Evolutionary conservation across 1,140 invertebrate species (phyloP), one percentile per base, ranked within the genome.

Genomic region (Drosophila hydei): DNA sequence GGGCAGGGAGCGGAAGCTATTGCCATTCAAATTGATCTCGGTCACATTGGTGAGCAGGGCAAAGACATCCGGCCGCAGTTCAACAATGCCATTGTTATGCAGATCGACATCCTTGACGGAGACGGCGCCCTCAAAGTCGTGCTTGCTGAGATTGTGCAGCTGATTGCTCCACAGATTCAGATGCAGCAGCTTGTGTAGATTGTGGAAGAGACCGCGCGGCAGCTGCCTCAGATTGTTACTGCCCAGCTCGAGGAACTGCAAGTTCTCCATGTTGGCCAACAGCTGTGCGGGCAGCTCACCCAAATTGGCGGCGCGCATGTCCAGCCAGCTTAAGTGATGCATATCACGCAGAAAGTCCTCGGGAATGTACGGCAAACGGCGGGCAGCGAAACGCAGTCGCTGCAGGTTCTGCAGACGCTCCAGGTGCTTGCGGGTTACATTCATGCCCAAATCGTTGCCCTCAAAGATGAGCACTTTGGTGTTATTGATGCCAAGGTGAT

Each of bases 121-220:
- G 18, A 92, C 78, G 5, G 94, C 92, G 16, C 93, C 93, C 27
- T 93, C 92, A 63, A 95, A 95, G 50, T 93, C 92, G 40, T 93
- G 92, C 48, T 93, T 91, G 0, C 93, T 92, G 5, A 95, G 91
- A 80, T 93, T 93, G 11, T 91, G 92, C 50, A 95, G 90, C 61
- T 93, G 92, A 75, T 95, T 95, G 74, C 93, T 92, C 94, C 94
- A 94, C 25, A 95, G 78, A 63, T 94, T 94, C 33, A 95, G 79
- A 25, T 93, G 92, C 60, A 91, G 90, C 36, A 95, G 76, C 56
- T 93, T 93, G 19, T 91, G 91, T 70, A 95, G 92, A 84, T 94
- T 93, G 40, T 92, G 91, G 75, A 95, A 95, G 38, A 94, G 90
- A 11, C 93, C 93, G 3, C 91, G 91, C 12, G 93, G 93, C 69